These are phyloP conservation scores for Drosophila willistoni DNA, from an alignment of 1,140 invertebrate genomes.

Conservation along the genomic window DNA sequence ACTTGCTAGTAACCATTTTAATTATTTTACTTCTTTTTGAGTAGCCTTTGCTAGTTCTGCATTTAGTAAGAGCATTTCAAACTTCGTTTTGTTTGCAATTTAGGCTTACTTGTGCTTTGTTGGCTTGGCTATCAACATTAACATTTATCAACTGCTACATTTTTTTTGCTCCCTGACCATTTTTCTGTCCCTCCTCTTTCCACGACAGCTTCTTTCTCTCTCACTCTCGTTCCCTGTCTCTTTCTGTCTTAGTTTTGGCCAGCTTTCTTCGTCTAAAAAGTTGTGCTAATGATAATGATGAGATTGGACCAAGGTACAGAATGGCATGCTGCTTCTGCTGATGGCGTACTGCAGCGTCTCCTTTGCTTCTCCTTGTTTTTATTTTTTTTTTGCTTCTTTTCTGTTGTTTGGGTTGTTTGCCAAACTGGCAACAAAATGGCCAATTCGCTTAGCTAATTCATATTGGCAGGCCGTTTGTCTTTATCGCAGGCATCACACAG, in stretches of 20 bases:
- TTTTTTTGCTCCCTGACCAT: slow-evolving; percentile 41
- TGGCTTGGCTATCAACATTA: slow-evolving; percentile 72
- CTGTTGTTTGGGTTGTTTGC: slow-evolving; percentile 64
- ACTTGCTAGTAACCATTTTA: no score
- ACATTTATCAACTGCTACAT: slow-evolving; percentile 81
- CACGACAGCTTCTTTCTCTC: slow-evolving; percentile 5
- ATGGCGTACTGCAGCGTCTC: slow-evolving; percentile 16
- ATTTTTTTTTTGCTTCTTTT: background rate
- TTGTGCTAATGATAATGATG: slow-evolving; percentile 79
- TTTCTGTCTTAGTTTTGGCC: background rate
- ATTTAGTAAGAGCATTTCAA: slow-evolving; percentile 38
- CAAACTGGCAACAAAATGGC: slow-evolving; percentile 73
- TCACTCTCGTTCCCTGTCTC: background rate
- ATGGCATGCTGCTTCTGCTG: slow-evolving; percentile 14
- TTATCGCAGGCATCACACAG: slow-evolving; percentile 65
- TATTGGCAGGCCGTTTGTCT: slow-evolving; percentile 79
- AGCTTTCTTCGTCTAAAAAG: slow-evolving; percentile 37
- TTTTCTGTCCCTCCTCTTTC: slow-evolving; percentile 5
- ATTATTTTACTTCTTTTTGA: background rate
- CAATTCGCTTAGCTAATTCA: slow-evolving; percentile 80
- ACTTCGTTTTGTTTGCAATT: background rate
- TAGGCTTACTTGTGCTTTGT: slow-evolving; percentile 22
- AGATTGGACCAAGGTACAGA: slow-evolving; percentile 51
- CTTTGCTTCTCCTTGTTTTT: background rate
- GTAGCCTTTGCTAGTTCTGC: no score